Conservation (phyloP, 2,888 invertebrate genomes). For the Ectobius pallidus region DNA sequence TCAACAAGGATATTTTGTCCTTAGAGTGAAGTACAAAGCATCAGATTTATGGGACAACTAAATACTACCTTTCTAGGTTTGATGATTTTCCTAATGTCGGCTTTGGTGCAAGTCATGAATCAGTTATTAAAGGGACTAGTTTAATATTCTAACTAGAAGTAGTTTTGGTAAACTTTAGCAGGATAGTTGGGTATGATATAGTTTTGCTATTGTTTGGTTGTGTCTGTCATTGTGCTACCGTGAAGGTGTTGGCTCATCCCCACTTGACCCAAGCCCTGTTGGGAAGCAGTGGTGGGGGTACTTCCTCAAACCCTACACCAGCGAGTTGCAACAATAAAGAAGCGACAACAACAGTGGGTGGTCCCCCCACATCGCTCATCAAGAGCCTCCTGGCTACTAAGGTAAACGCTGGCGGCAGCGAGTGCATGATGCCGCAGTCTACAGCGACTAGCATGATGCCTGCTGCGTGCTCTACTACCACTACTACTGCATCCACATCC, state of each 20-base stretch:
- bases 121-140: too few relatives aligned
- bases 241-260: conserved; percentile 65
- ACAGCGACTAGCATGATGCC: conserved; percentile 39
- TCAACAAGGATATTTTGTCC: too few relatives aligned
- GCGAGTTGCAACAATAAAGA: conserved; percentile 52
- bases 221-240: conserved; percentile 43
- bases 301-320: conserved; percentile 15
- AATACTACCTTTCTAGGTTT: too few relatives aligned
- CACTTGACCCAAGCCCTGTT: conserved; percentile 66
- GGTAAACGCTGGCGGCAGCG: conserved; percentile 65
- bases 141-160: too few relatives aligned
- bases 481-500: conserved; percentile 28
- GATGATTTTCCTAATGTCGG: too few relatives aligned
- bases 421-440: conserved; percentile 29
- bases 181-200: conserved; percentile 9
- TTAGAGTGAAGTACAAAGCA: too few relatives aligned
- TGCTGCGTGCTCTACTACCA: conserved; percentile 24
- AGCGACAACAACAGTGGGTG: conserved; percentile 35
- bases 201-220: conserved; percentile 35
- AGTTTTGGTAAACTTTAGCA: neutral
- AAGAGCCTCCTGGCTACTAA: conserved; percentile 94
- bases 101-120: too few relatives aligned
- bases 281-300: conserved; percentile 47
- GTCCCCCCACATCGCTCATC: conserved; percentile 72
- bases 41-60: too few relatives aligned